Evolutionary conservation across 35 echinoderm and acorn worm genomes (phyloP), one percentile per base, ranked within the genome.

Genomic region (Nesometra sesokonis): DNA sequence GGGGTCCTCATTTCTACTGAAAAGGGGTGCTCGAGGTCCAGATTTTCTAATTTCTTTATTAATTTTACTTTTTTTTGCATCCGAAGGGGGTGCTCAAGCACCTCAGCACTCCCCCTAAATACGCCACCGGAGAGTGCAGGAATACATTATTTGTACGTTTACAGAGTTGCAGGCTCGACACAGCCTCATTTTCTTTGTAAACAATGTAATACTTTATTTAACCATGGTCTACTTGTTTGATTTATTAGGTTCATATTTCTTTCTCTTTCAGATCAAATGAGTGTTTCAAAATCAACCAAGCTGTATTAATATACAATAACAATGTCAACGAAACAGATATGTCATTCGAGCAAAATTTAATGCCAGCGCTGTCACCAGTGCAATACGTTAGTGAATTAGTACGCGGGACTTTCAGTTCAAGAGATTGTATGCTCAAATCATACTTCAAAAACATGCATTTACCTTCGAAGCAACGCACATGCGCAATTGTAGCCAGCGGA

Each of bases 401-500:
- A 13, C 2, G 52, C 11, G 52, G 52, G 23, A 67, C 52, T 19
- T 67, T 67, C 21, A 67, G 23, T 67, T 13, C 8, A 67, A 9
- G 52, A 27, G 52, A 67, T 67, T 67, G 52, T 67, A 5, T 19
- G 11, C 9, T 67, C 1, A 11, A 67, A 67, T 67, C 52, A 67
- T 67, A 86, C 46, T 86, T 77, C 31, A 33, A 31, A 23, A 30
- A 86, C 47, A 77, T 86, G 46, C 77, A 57, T 27, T 47, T 86
- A 13, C 40, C 88, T n/a, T 46, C 85, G 17, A 77, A 37, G 82
- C 91, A 93, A 78, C n/a, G 30, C 9, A 76, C 32, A 34, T 93
- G 91, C 46, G 91, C 92, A 17, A 77, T 93, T 2, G 88, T 93
- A 35, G 92, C 88, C 32, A 93, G 88, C 67, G 85, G 92, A 0